Evolutionary conservation across 2,888 invertebrate genomes (phyloP), one percentile per base, ranked within the genome.

Genomic region (Cataglyphis albicans): DNA sequence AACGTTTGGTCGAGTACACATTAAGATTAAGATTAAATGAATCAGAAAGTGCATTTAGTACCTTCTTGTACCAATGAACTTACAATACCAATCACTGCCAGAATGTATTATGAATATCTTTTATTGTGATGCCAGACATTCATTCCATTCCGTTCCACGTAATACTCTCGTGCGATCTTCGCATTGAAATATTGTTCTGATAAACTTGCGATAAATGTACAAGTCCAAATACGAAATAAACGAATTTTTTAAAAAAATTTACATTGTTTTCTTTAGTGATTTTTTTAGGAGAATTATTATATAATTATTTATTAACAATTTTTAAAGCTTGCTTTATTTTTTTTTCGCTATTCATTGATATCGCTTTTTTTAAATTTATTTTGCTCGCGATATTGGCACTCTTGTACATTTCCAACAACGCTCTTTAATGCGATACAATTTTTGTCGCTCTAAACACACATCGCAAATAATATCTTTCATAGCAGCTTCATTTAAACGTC

Each of bases 151-250:
- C 72, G 80, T 86, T 84, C 82, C 83, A 85, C 63, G 29, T 81
- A 84, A 86, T 87, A 84, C 61, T 84, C 83, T 81, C 61, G 73
- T 84, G 83, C 78, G 70, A 81, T 78, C 65, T 84, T 59, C 81
- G 84, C 83, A 88, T 82, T 52, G 61, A 83, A 73, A 81, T 57
- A 82, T 68, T 84, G 70, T 88, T 87, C 75, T 84, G 76, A 81
- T 83, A 83, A 87, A 88, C 80, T 80, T 86, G 83, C 81, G 84
- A 90, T 87, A 88, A 92, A 90, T 91, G 91, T 92, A 92, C 90
- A 90, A 92, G 88, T 87, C 85, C 88, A 86, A 92, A 86, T 90
- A 88, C 74, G 81, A 88, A 91, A 92, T 92, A 93, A 92, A 92
- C 85, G 80, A 91, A 91, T 91, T 93, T 92, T 92, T 88, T 90